A percentile compares a stretch with the other conserved stretches of the same genome.
Conservation (phyloP, 2,113 vertebrate species). For the Bufo gargarizans region DNA sequence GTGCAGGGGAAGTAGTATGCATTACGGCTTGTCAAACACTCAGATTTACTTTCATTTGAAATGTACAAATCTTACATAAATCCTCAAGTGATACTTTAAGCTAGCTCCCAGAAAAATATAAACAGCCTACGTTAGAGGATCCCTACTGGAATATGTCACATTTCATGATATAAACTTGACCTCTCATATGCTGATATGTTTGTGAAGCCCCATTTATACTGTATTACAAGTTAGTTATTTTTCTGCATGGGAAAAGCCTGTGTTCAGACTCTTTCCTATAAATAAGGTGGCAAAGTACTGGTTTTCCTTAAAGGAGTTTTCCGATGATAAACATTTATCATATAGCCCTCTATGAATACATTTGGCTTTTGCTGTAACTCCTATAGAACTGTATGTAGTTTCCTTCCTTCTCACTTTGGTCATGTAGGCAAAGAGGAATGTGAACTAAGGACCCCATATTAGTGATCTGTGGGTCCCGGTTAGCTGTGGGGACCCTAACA, state of each 20-base stretch:
- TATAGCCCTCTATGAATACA: not conserved
- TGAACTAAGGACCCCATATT: too few species aligned
- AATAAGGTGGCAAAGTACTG: not conserved
- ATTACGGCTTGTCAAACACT: conserved; percentile 32
- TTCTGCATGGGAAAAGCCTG: not conserved
- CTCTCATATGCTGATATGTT: conserved; percentile 7
- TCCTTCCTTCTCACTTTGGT: too few species aligned
- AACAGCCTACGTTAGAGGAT: not conserved
- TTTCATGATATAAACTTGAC: conserved; percentile 46
- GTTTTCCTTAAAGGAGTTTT: not conserved
- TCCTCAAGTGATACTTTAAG: conserved; percentile 46
- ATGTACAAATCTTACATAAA: not conserved
- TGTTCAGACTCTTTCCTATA: not conserved
- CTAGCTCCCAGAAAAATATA: conserved; percentile 27
- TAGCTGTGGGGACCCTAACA: too few species aligned
- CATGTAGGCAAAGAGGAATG: too few species aligned
- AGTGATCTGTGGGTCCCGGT: too few species aligned
- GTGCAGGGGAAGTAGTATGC: conserved; percentile 45
- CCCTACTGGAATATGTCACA: conserved; percentile 4
- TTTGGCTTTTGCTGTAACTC: too few species aligned
- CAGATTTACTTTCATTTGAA: conserved; percentile 37
- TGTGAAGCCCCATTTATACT: not conserved
- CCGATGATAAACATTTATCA: not conserved
- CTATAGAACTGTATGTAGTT: too few species aligned
- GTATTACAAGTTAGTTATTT: not conserved